Base-by-base conservation (phyloP, 2,888 invertebrate species). In the Phyllotreta striolata region DNA sequence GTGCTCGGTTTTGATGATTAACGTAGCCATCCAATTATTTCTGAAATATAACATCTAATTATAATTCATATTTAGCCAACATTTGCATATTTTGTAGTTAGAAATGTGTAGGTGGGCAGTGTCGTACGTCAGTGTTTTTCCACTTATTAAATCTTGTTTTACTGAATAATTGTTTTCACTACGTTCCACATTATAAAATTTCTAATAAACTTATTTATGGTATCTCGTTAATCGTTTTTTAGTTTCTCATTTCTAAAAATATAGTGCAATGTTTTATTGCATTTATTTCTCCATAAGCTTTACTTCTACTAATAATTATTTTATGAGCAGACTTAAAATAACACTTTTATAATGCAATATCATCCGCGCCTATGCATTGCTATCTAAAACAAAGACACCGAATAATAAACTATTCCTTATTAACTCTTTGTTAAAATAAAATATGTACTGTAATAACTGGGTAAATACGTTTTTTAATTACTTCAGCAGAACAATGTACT, bases 381-480 rank as follows among this genome's bases (percentile, higher is more conserved):
- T 6, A 47, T 47, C 47, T 14, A 12, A 47, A 44, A 57, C n/a
- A 39, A n/a, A 35, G 14, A n/a, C 46, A 39, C 46, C 38, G 55
- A 47, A 35, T 71, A 70, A 71, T 70, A 67, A 68, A 72, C 57
- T 39, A 72, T 70, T 70, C 67, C 69, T 68, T 69, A 68, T 72
- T 68, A 70, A 66, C 68, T 67, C 68, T 65, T 64, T 66, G 24
- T 24, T 24, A 24, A 68, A 60, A 67, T 68, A 70, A 65, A 66
- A 68, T 67, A 64, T 60, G 64, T 63, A 63, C 56, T 58, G 60
- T 68, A 72, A 68, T 69, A 68, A 68, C 63, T 62, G 66, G 69
- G 63, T 69, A 71, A 24, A n/a, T 64, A 63, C 70, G 64, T 69
- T 70, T 73, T 67, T 69, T 71, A 73, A 73, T 70, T 70, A 70